Evolutionary conservation across 2,797 vertebrate genomes (phyloP).

Genomic region (Microctenopoma stevenorrisi): DNA sequence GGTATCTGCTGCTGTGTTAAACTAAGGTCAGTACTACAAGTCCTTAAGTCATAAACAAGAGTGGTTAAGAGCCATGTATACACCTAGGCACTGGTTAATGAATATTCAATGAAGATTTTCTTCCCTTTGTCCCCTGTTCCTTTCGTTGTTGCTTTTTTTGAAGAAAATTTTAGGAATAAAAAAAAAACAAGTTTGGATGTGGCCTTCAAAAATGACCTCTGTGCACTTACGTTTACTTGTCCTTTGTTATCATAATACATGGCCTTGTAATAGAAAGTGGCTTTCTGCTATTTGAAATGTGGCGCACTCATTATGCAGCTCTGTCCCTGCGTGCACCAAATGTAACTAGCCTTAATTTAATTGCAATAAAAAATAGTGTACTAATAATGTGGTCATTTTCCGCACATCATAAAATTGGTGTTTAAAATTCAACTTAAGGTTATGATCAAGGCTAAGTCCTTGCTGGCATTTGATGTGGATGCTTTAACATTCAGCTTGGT

Average conservation of each 20-base stretch:
- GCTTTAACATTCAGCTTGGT: slow-evolving; percentile 19
- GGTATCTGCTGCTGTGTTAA: slow-evolving; percentile 89
- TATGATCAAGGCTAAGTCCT: slow-evolving; percentile 9
- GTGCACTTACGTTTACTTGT: slow-evolving; percentile 52
- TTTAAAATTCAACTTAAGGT: slow-evolving; percentile 35
- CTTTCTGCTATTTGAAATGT: slow-evolving; percentile 50
- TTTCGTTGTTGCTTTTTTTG: slow-evolving; percentile 63
- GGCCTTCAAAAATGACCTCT: slow-evolving; percentile 69
- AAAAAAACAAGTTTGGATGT: slow-evolving; percentile 55
- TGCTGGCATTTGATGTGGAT: slow-evolving; percentile 20
- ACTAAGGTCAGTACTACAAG: slow-evolving; percentile 89
- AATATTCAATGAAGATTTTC: slow-evolving; percentile 86
- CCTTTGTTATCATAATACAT: slow-evolving; percentile 66
- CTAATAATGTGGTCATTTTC: slow-evolving; percentile 32
- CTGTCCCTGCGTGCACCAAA: slow-evolving; percentile 36
- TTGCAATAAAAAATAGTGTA: slow-evolving; percentile 44
- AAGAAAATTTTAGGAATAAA: slow-evolving; percentile 55
- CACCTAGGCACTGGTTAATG: slow-evolving; percentile 87
- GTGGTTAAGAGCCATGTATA: slow-evolving; percentile 87
- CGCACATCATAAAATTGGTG: slow-evolving; percentile 35
- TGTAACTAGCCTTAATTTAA: slow-evolving; percentile 37
- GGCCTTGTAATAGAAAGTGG: slow-evolving; percentile 46
- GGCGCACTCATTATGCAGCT: slow-evolving; percentile 39
- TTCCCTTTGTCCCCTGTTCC: slow-evolving; percentile 60
- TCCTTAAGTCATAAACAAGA: slow-evolving; percentile 90